A percentile compares a stretch with the other conserved stretches of the same genome.
phyloP scores from a whole-genome alignment of 1,140 invertebrate genomes.

The Drosophila obscura region DNA sequence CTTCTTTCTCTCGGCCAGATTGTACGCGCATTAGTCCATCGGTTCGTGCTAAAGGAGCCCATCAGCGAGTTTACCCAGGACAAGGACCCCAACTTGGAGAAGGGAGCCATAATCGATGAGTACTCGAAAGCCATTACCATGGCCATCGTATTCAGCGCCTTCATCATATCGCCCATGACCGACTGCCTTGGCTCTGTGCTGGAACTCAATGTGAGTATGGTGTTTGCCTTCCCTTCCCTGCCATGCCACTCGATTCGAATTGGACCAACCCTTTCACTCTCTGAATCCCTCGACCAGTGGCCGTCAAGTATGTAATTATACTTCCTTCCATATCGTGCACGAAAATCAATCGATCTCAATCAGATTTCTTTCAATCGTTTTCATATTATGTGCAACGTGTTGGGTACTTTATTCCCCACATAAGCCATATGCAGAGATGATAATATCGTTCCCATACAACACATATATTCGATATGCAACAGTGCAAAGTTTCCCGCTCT shows the following conservation, averaged over 20 bases:
- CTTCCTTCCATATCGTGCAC: too few species aligned
- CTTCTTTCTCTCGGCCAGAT: constrained; percentile 56
- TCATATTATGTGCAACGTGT: too few species aligned
- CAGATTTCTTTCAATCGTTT: too few species aligned
- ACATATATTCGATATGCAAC: too few species aligned
- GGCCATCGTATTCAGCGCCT: constrained; percentile 88
- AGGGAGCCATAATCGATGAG: constrained; percentile 85
- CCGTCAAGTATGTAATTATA: too few species aligned
- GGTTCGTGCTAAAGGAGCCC: constrained; percentile 78
- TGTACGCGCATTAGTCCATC: constrained; percentile 77
- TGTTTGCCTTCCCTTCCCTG: neutral
- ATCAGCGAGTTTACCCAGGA: constrained; percentile 79
- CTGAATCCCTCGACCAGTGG: neutral
- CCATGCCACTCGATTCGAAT: too few species aligned
- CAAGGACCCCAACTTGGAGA: constrained; percentile 84
- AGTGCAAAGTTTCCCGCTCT: too few species aligned
- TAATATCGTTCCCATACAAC: too few species aligned
- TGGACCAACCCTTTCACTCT: neutral
- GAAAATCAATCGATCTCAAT: too few species aligned
- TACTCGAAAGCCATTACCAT: constrained; percentile 88
- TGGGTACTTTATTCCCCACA: too few species aligned
- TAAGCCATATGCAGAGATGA: too few species aligned
- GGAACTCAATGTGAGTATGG: constrained; percentile 90
- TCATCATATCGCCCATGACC: constrained; percentile 92
- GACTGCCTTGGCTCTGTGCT: constrained; percentile 94